Conservation (phyloP, 1,140 invertebrate genomes). For the Saxidomus purpurata region DNA sequence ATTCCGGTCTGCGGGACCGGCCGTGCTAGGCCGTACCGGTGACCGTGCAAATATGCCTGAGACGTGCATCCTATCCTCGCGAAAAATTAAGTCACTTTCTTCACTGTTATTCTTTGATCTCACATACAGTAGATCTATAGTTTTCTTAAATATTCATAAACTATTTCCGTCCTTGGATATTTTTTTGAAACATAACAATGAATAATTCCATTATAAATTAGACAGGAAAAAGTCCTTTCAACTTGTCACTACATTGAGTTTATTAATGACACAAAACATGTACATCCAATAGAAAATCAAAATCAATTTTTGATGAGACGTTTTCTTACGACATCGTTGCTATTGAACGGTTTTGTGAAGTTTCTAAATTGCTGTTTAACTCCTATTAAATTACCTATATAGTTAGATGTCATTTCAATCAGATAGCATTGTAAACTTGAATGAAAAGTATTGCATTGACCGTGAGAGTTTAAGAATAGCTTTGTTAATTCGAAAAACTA, state of each 20-base stretch:
- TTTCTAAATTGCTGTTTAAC: background rate
- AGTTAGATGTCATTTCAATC: constrained; percentile 19
- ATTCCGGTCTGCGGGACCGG: background rate
- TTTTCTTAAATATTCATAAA: background rate
- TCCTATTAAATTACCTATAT: constrained; percentile 21
- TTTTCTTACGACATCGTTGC: constrained; percentile 4
- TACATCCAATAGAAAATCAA: too few relatives aligned
- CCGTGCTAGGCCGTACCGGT: background rate
- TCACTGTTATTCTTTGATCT: too few relatives aligned
- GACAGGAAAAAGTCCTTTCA: too few relatives aligned
- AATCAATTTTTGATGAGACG: background rate
- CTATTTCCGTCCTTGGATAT: background rate
- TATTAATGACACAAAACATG: too few relatives aligned
- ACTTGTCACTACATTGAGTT: too few relatives aligned
- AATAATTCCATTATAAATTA: too few relatives aligned
- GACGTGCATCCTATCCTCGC: too few relatives aligned
- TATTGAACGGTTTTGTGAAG: background rate
- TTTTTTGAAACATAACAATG: too few relatives aligned
- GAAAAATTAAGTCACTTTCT: too few relatives aligned
- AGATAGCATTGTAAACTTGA: background rate
- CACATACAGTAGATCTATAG: too few relatives aligned
- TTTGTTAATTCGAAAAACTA: constrained; percentile 8
- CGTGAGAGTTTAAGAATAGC: constrained; percentile 4
- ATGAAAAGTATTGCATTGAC: constrained; percentile 15
- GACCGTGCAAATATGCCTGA: background rate